Conservation (phyloP, 37 sponge, comb jelly and placozoan species). For the Spongilla lacustris region DNA sequence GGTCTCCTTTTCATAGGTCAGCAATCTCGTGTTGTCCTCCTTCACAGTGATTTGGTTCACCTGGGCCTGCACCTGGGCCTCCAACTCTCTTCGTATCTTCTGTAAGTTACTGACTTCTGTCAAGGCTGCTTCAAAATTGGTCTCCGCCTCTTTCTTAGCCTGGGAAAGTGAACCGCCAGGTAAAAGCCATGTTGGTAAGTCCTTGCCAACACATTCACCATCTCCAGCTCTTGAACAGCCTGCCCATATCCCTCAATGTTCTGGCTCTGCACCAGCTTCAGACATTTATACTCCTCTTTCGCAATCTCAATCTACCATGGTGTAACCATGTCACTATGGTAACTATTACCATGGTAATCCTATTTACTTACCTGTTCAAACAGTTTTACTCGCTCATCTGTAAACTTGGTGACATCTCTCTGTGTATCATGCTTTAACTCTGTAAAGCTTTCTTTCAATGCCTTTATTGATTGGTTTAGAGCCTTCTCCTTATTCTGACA, state of each 20-base stretch:
- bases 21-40: too few species aligned
- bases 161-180: background rate
- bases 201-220: slow-evolving; percentile 17
- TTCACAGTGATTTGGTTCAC: too few species aligned
- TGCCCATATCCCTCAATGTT: slow-evolving; percentile 45
- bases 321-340: background rate
- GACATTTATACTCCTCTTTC: slow-evolving; percentile 78
- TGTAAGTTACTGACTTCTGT: background rate
- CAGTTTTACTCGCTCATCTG: slow-evolving; percentile 36
- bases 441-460: slow-evolving; percentile 46
- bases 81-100: background rate
- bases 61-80: background rate
- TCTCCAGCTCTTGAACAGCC: slow-evolving; percentile 10
- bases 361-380: slow-evolving; percentile 18
- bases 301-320: slow-evolving; percentile 11
- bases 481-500: slow-evolving; percentile 40
- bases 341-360: background rate
- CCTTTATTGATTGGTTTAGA: slow-evolving; percentile 5
- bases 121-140: background rate
- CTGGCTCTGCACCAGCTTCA: slow-evolving; percentile 60
- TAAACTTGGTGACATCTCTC: slow-evolving; percentile 48
- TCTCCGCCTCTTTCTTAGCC: background rate
- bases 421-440: slow-evolving; percentile 69
- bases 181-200: background rate
- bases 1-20: too few species aligned